These are phyloP conservation scores for Aythya baeri DNA, from an alignment of 2,113 vertebrate species.

Conservation along the genomic window DNA sequence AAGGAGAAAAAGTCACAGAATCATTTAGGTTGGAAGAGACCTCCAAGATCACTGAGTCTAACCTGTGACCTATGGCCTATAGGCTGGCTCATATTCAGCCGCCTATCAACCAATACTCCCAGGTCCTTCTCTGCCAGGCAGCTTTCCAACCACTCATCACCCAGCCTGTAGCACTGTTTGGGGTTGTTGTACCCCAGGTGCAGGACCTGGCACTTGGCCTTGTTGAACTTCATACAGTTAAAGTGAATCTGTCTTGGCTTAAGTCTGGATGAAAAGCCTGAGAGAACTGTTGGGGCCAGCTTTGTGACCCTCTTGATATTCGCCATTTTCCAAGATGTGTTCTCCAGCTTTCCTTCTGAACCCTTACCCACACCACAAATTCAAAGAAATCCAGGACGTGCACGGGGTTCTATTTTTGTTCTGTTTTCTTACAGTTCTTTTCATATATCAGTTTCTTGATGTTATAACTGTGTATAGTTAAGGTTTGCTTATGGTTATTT, in stretches of 20 bases:
- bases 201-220: no score
- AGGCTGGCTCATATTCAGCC: no score
- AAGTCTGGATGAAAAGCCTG: neutral
- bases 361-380: neutral
- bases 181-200: no score
- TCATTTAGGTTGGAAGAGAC: no score
- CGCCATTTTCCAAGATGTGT: neutral
- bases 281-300: neutral
- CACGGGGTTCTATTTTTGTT: fast-evolving
- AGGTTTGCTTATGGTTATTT: neutral
- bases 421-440: neutral
- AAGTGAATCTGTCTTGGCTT: neutral
- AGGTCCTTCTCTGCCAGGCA: no score
- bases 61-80: no score
- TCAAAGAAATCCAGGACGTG: neutral
- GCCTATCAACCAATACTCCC: no score
- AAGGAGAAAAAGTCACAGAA: neutral
- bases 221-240: no score
- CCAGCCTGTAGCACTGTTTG: no score
- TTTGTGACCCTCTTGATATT: neutral
- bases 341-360: neutral
- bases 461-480: neutral
- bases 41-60: no score
- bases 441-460: neutral
- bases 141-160: no score